These are phyloP conservation scores for Lasioglossum zephyrum DNA, from an alignment of 2,888 invertebrate species.

Conservation along the genomic window DNA sequence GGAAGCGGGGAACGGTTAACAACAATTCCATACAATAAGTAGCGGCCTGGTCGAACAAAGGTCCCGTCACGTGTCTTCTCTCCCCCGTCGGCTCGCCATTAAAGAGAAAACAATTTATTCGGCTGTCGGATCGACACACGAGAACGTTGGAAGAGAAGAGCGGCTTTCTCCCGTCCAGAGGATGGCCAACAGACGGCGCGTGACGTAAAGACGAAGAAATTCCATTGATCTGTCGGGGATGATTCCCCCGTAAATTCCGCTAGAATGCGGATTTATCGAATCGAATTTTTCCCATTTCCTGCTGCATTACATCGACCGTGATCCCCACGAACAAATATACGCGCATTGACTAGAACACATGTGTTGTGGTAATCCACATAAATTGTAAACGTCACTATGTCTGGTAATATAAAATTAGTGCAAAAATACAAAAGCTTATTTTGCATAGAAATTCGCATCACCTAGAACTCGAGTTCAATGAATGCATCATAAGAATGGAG, in stretches of 20 bases:
- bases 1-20: not conserved
- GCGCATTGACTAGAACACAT: too few relatives aligned
- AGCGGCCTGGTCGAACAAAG: not conserved
- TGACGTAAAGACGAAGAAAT: conserved; percentile 44
- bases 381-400: too few relatives aligned
- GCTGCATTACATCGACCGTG: conserved; percentile 29
- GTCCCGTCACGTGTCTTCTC: conserved; percentile 5
- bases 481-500: not conserved
- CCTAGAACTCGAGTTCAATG: too few relatives aligned
- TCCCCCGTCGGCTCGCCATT: not conserved
- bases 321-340: conserved; percentile 17
- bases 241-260: conserved; percentile 53
- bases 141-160: not conserved
- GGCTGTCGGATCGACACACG: conserved; percentile 15
- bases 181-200: conserved; percentile 25
- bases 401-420: too few relatives aligned
- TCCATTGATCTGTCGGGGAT: conserved; percentile 44
- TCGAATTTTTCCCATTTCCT: conserved; percentile 55
- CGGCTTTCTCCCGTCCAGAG: not conserved
- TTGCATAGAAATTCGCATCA: too few relatives aligned
- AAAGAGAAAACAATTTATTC: conserved; percentile 38
- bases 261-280: conserved; percentile 40
- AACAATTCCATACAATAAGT: not conserved
- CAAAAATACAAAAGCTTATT: too few relatives aligned
- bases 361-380: too few relatives aligned